Evolutionary conservation across 2,797 vertebrate genomes (phyloP).

Genomic region (Phrynocephalus vlangalii): DNA sequence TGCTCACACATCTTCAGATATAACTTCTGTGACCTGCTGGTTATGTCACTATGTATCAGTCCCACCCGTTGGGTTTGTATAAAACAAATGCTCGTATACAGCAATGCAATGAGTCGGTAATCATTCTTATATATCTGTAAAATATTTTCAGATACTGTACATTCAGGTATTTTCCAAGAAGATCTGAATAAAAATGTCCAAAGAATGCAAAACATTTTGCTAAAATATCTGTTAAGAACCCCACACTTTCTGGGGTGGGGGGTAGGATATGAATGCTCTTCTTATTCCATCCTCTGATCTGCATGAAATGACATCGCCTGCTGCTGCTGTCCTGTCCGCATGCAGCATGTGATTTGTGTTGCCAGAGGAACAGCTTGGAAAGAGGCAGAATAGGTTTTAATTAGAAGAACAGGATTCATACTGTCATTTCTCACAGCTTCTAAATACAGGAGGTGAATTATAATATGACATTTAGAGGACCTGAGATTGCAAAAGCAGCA

Average conservation of each 20-base stretch:
- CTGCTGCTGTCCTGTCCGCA: constrained; percentile 22
- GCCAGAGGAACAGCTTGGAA: constrained; percentile 29
- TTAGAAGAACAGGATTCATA: constrained; percentile 42
- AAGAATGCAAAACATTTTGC: not conserved
- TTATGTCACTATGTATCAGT: not conserved
- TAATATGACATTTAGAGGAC: constrained; percentile 43
- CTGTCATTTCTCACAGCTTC: constrained; percentile 24
- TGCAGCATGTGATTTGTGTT: constrained; percentile 31
- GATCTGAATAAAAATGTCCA: not conserved
- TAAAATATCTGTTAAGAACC: not conserved
- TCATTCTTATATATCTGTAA: not conserved
- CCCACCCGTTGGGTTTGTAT: not conserved
- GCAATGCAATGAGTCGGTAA: not conserved
- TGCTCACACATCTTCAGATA: not conserved
- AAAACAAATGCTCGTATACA: not conserved
- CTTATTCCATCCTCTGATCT: not conserved
- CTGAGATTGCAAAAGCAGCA: constrained; percentile 40
- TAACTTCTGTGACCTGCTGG: not conserved
- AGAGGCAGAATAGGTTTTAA: constrained; percentile 57
- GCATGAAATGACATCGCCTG: constrained; percentile 1
- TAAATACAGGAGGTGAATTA: constrained; percentile 28
- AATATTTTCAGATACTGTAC: not conserved
- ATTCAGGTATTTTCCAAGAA: not conserved
- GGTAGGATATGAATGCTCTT: not conserved
- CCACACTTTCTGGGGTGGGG: not conserved